Evolutionary conservation across 92 coral and sea anemone genomes (phyloP).

Genomic region (Porites evermanni): DNA sequence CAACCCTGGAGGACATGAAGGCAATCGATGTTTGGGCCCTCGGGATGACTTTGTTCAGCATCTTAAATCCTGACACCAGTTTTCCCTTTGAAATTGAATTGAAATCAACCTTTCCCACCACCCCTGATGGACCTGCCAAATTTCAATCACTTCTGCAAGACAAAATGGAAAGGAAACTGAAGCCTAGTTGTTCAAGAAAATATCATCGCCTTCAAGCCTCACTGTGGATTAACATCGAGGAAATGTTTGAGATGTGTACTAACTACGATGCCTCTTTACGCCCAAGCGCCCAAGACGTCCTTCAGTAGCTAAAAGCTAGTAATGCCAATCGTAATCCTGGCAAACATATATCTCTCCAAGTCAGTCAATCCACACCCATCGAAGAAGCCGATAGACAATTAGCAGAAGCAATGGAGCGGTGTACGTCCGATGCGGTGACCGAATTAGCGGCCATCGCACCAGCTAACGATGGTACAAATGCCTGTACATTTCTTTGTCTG

Average conservation of each 20-base stretch:
- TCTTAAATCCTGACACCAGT: conserved; percentile 13
- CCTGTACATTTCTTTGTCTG: conserved; percentile 8
- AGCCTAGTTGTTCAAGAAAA: background rate
- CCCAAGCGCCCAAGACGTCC: background rate
- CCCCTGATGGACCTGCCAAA: background rate
- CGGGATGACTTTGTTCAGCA: conserved; percentile 13
- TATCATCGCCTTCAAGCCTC: conserved; percentile 9
- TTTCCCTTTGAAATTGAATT: conserved; percentile 11
- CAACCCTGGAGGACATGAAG: conserved; percentile 14
- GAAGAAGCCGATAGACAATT: conserved; percentile 1
- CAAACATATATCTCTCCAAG: conserved; percentile 1
- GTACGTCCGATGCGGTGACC: background rate
- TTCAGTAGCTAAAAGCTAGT: too few species aligned
- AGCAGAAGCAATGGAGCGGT: conserved; percentile 13
- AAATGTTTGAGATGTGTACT: background rate
- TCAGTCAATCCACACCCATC: background rate
- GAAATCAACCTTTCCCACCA: conserved; percentile 7
- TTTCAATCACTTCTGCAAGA: background rate
- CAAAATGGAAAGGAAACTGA: background rate
- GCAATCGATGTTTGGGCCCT: conserved; percentile 39
- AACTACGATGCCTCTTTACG: background rate
- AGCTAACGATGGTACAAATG: conserved; percentile 29
- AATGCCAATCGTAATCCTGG: background rate
- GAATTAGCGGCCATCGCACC: conserved; percentile 1
- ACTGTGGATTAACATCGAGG: background rate